Conservation (phyloP, 2,797 vertebrate genomes). For the Jordanella pulchra region DNA sequence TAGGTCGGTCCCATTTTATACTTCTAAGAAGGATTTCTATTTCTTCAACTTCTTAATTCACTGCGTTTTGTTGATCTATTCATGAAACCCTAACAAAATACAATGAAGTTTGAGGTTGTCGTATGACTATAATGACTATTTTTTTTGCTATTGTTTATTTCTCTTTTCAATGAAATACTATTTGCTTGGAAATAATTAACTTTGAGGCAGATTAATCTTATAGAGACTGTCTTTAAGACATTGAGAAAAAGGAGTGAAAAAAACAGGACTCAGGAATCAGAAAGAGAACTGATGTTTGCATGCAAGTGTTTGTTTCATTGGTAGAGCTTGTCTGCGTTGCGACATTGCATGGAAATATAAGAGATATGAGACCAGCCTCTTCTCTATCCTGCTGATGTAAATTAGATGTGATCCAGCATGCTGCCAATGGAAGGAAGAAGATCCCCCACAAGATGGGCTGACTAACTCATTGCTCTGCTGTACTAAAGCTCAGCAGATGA, state of each 20-base stretch:
- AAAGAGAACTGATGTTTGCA: slow-evolving; percentile 27
- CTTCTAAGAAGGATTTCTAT: neutral
- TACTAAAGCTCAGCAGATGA: slow-evolving; percentile 53
- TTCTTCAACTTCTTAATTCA: neutral
- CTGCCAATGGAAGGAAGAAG: slow-evolving; percentile 45
- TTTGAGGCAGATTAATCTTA: slow-evolving; percentile 36
- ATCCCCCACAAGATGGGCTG: slow-evolving; percentile 58
- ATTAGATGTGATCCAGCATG: slow-evolving; percentile 70
- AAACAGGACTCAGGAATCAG: slow-evolving; percentile 29
- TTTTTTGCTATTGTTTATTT: neutral
- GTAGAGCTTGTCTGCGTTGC: slow-evolving; percentile 16
- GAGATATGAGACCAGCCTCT: slow-evolving; percentile 59
- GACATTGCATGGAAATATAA: slow-evolving; percentile 49
- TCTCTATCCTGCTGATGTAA: slow-evolving; percentile 50
- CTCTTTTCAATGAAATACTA: slow-evolving; percentile 52
- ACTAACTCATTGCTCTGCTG: slow-evolving; percentile 54
- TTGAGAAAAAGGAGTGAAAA: slow-evolving; percentile 57
- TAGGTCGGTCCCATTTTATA: neutral
- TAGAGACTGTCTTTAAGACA: slow-evolving; percentile 57
- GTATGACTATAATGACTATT: neutral
- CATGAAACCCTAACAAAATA: neutral
- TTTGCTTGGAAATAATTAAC: slow-evolving; percentile 53
- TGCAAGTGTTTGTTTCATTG: slow-evolving; percentile 13
- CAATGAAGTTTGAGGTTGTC: neutral
- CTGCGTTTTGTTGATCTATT: neutral